Conservation (phyloP, 2,113 vertebrate species). For the Alligator sinensis region DNA sequence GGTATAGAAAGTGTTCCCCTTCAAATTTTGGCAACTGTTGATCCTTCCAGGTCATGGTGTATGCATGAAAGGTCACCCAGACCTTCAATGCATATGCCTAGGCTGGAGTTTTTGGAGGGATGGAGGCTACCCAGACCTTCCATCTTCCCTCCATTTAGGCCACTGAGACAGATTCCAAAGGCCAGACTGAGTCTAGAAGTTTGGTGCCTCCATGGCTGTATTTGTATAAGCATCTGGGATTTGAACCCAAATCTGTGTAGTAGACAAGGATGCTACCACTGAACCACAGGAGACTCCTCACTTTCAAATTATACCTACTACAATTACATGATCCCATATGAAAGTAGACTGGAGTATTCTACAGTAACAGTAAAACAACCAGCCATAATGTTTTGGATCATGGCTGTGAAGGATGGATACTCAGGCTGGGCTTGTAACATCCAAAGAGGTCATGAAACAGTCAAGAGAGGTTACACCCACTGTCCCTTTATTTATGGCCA, state of each 20-base stretch:
- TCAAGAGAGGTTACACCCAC: background rate
- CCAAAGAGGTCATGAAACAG: background rate
- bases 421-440: background rate
- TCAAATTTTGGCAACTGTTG: background rate
- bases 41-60: too few relatives aligned
- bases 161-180: too few relatives aligned
- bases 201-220: too few relatives aligned
- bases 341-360: background rate
- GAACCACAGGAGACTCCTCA: background rate
- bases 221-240: too few relatives aligned
- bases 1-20: background rate
- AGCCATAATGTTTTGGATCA: background rate
- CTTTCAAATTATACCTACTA: background rate
- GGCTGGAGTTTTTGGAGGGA: too few relatives aligned
- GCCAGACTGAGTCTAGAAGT: too few relatives aligned
- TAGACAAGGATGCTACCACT: too few relatives aligned
- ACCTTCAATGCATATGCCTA: too few relatives aligned
- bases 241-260: too few relatives aligned
- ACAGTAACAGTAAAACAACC: background rate
- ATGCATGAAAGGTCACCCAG: too few relatives aligned
- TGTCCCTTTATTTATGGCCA: background rate
- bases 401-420: background rate
- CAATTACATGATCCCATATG: background rate
- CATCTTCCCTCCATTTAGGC: too few relatives aligned
- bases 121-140: too few relatives aligned